These are phyloP conservation scores for Nestor notabilis DNA, from an alignment of 2,113 vertebrate genomes.

Conservation along the genomic window DNA sequence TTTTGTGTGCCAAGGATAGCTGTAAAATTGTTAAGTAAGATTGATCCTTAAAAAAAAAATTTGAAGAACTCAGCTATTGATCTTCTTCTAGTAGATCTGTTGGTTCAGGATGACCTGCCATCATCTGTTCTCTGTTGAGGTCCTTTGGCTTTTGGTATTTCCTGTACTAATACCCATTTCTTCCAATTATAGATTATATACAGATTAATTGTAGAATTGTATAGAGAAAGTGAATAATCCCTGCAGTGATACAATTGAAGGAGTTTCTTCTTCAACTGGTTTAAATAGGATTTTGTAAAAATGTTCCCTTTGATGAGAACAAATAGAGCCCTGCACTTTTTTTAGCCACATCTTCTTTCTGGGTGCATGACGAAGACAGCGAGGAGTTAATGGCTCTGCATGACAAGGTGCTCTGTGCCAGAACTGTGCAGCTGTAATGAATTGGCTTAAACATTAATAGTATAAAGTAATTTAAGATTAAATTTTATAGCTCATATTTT, in stretches of 20 bases:
- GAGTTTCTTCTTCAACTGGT: neutral
- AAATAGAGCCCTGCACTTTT: neutral
- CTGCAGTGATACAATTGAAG: neutral
- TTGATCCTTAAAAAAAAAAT: conserved; percentile 2
- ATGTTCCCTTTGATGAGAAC: neutral
- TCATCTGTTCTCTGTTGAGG: neutral
- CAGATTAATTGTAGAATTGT: neutral
- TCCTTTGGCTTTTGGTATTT: neutral
- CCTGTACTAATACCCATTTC: neutral
- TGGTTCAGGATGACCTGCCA: neutral
- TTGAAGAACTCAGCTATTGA: neutral
- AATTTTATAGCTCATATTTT: conserved; percentile 52
- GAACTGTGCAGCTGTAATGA: conserved; percentile 17
- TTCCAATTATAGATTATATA: neutral
- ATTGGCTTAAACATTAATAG: conserved; percentile 50
- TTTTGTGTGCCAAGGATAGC: neutral
- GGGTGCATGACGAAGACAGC: neutral
- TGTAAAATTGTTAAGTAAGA: conserved; percentile 8
- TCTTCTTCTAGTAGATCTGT: neutral
- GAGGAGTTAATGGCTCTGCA: conserved; percentile 19
- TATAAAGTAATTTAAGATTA: conserved; percentile 51
- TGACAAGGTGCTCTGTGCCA: conserved; percentile 27
- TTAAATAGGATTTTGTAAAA: neutral
- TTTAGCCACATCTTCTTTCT: neutral
- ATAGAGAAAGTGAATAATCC: neutral